Base-by-base conservation (phyloP, 1,140 invertebrate species). In the Heliconius hewitsoni region DNA sequence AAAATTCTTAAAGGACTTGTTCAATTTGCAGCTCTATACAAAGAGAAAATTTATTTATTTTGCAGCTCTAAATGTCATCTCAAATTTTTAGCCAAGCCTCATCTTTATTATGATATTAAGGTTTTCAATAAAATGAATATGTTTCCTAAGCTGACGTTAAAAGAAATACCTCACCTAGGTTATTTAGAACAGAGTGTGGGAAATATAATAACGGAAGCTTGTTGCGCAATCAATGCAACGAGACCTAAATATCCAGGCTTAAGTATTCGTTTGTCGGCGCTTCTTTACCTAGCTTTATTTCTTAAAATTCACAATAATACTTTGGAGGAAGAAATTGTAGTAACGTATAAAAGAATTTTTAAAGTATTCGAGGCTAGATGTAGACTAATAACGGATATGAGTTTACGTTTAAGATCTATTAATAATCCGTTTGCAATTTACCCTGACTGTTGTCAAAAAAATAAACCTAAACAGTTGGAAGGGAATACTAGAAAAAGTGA, bases 241-340 rank as follows among this genome's bases (percentile, higher is more conserved):
- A 89, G 96, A 73, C 96, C 96, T 1, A 95, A 96, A 79, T 93
- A 96, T 79, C 95, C 95, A 3, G 96, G 96, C 6, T 83, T 96
- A 52, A 86, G 86, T 76, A 83, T 92, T 19, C 30, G 86, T n/a
- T 23, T 88, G 9, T 95, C 95, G 1, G 96, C 94, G 0, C 84
- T 95, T 0, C 82, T 96, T 37, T 93, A 91, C 52, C 85, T 96
- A 23, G 96, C 94, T 19, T 82, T 95, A 16, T 95, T 94, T 86
- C 83, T 96, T 50, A 96, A 96, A 90, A 89, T 89, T 18, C 87
- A 95, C 73, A 96, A 96, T 86, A 86, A 88, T 46, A 77, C 73
- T 8, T 86, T 82, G 16, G 52, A 87, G 11, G 52, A 74, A 71
- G 78, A 86, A 18, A 83, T 89, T 19, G 66, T 87, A 30, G 37